phyloP scores from a whole-genome alignment of 2,797 vertebrate genomes.

The Lutjanus argentimaculatus region DNA sequence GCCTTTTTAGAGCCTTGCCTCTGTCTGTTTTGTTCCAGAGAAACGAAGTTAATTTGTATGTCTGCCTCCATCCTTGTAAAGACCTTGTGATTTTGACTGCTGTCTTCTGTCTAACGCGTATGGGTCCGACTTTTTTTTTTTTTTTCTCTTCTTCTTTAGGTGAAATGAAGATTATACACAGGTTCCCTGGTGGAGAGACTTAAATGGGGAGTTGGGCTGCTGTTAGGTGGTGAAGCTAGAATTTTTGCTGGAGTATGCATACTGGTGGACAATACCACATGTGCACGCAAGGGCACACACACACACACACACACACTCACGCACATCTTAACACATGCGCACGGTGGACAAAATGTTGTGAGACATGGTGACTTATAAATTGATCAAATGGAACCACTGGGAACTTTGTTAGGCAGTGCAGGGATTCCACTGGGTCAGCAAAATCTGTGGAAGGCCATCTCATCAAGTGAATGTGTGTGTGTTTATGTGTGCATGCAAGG shows the following conservation, averaged over 20 bases:
- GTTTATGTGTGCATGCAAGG: not conserved
- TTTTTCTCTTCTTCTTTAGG: no score
- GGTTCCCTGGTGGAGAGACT: conserved; percentile 12
- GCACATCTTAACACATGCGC: conserved; percentile 31
- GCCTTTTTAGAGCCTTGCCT: no score
- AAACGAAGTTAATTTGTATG: no score
- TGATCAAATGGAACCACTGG: conserved; percentile 77
- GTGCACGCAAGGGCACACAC: not conserved
- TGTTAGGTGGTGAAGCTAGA: not conserved
- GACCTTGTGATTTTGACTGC: no score
- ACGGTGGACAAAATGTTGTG: conserved; percentile 35
- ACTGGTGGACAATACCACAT: conserved; percentile 22
- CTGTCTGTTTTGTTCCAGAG: no score
- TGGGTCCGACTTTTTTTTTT: no score
- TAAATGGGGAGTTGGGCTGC: no score
- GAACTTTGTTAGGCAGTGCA: conserved; percentile 72
- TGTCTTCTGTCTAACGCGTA: no score
- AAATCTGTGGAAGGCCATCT: conserved; percentile 67
- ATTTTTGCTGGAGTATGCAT: conserved; percentile 47
- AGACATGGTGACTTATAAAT: conserved; percentile 68
- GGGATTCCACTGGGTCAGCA: conserved; percentile 76
- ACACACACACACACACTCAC: conserved; percentile 20
- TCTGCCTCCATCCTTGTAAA: no score
- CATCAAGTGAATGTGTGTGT: conserved; percentile 63
- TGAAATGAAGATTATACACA: no score